phyloP scores from a whole-genome alignment of 37 sponge, comb jelly and placozoan genomes.

The Petrosia ficiformis region DNA sequence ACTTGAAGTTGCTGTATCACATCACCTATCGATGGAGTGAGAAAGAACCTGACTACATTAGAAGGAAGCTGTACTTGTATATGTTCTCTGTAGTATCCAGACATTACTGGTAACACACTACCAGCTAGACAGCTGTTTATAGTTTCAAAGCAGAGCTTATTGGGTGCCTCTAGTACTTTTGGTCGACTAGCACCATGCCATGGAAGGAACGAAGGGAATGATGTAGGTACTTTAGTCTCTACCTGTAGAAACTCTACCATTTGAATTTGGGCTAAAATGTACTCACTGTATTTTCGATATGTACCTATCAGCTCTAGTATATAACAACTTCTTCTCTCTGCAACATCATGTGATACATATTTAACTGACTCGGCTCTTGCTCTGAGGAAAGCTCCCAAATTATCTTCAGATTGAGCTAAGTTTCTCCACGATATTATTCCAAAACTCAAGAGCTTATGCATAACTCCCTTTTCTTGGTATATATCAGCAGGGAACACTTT shows the following conservation, averaged over 20 bases:
- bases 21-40: neutral
- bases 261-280: neutral
- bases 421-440: slow-evolving; percentile 46
- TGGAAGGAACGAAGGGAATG: slow-evolving; percentile 3
- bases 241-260: slow-evolving; percentile 24
- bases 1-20: slow-evolving; percentile 2
- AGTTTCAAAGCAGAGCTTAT: neutral
- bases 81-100: no score
- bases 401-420: neutral
- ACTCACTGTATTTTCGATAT: neutral
- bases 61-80: no score
- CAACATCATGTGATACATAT: neutral
- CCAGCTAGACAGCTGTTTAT: neutral
- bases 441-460: neutral
- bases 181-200: slow-evolving; percentile 24
- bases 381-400: slow-evolving; percentile 8
- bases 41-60: neutral
- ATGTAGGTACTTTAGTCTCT: slow-evolving; percentile 1
- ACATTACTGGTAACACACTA: neutral
- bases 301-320: neutral
- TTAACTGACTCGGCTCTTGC: slow-evolving; percentile 29
- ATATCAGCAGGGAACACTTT: slow-evolving; percentile 12
- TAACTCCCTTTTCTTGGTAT: neutral
- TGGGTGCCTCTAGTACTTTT: neutral
- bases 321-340: slow-evolving; percentile 5